Evolutionary conservation across 2,113 vertebrate genomes (phyloP).

Genomic region (Tilapia sparmanii): DNA sequence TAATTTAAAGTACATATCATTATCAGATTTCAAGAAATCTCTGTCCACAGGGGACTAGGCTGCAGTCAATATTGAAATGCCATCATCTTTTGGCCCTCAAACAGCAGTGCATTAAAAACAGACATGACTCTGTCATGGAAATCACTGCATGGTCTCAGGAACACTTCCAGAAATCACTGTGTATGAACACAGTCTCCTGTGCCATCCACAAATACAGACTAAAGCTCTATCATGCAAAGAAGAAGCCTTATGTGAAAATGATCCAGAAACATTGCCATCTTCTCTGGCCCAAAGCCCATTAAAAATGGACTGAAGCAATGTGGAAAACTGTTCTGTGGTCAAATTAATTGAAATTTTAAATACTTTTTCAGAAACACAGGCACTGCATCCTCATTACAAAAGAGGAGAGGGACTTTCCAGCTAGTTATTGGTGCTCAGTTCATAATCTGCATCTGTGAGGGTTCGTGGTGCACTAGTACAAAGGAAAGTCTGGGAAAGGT

Average conservation of each 20-base stretch:
- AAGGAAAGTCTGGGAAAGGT: not conserved
- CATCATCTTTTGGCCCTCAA: not conserved
- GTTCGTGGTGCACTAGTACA: accelerated
- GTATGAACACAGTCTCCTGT: not conserved
- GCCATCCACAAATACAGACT: not conserved
- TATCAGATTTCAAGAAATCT: not conserved
- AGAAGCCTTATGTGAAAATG: not conserved
- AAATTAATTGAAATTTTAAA: not conserved
- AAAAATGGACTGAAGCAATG: not conserved
- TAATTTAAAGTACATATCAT: not conserved
- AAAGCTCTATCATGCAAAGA: not conserved
- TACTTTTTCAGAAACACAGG: not conserved
- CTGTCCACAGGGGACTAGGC: not conserved
- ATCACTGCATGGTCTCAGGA: not conserved
- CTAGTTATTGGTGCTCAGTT: not conserved
- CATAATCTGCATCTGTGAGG: not conserved
- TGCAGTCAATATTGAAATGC: not conserved
- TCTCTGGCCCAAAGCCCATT: not conserved
- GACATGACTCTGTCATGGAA: not conserved
- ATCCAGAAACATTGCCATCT: not conserved
- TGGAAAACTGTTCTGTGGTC: not conserved
- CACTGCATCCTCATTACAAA: not conserved
- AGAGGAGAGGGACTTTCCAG: not conserved
- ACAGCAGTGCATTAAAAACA: not conserved
- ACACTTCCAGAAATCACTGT: not conserved